Conservation (phyloP, 2,113 vertebrate species). For the Myiopsitta monachus region DNA sequence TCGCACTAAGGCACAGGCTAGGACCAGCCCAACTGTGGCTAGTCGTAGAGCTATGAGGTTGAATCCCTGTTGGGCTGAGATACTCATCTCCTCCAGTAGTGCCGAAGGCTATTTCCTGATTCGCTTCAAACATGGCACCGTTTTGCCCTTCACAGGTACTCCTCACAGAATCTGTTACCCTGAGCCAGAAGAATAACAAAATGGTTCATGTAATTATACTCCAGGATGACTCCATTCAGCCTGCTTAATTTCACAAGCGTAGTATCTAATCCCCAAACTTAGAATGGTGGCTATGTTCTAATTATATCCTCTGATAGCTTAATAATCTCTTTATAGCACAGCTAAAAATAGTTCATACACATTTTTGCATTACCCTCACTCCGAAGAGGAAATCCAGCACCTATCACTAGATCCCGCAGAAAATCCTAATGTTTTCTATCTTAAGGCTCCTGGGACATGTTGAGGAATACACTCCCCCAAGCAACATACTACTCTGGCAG, state of each 20-base stretch:
- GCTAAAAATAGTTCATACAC: background rate
- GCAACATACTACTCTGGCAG: background rate
- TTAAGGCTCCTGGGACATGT: background rate
- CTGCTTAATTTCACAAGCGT: background rate
- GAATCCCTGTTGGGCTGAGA: background rate
- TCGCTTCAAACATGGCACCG: rapidly evolving
- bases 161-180: background rate
- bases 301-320: background rate
- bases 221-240: background rate
- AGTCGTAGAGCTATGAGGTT: rapidly evolving
- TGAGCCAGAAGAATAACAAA: background rate
- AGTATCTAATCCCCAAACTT: background rate
- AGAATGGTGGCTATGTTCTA: background rate
- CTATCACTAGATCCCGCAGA: background rate
- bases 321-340: background rate
- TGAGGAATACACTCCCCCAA: background rate
- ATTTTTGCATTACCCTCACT: background rate
- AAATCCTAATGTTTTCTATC: background rate
- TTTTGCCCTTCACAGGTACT: background rate
- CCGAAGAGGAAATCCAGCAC: background rate
- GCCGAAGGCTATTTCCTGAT: background rate
- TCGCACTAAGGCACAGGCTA: background rate
- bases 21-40: background rate
- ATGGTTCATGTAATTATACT: background rate
- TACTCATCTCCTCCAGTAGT: background rate